Conservation (phyloP, 1,140 invertebrate genomes). For the Reticulitermes speratus region DNA sequence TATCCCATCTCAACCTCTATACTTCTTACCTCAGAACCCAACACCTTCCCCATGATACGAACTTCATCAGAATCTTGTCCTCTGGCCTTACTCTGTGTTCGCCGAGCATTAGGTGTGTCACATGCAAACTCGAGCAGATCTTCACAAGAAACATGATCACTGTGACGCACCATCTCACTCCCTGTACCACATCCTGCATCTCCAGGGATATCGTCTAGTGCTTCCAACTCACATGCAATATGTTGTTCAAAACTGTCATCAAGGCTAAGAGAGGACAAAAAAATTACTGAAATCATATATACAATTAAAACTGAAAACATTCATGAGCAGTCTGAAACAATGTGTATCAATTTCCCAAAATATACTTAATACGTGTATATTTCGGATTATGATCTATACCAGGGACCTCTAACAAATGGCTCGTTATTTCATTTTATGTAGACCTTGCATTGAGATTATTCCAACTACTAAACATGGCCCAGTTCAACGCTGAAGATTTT, state of each 20-base stretch:
- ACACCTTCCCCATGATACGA: conserved; percentile 85
- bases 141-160: conserved; percentile 87
- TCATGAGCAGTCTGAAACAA: too few species aligned
- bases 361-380: too few species aligned
- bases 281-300: too few species aligned
- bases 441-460: too few species aligned
- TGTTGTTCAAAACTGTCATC: conserved; percentile 61
- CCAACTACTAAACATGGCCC: too few species aligned
- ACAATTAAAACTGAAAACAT: too few species aligned
- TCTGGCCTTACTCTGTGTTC: conserved; percentile 68
- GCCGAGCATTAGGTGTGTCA: conserved; percentile 67
- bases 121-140: conserved; percentile 89
- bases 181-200: conserved; percentile 36
- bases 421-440: too few species aligned
- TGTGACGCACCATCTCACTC: conserved; percentile 41
- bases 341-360: too few species aligned
- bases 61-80: conserved; percentile 87
- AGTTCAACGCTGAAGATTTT: too few species aligned
- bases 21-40: conserved; percentile 71
- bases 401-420: too few species aligned
- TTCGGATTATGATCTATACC: too few species aligned
- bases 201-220: conserved; percentile 55
- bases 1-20: background rate
- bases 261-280: conserved; percentile 42
- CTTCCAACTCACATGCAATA: conserved; percentile 64